These are phyloP conservation scores for Saguinus imperator DNA, from an alignment of 2,113 vertebrate genomes.

Conservation along the genomic window DNA sequence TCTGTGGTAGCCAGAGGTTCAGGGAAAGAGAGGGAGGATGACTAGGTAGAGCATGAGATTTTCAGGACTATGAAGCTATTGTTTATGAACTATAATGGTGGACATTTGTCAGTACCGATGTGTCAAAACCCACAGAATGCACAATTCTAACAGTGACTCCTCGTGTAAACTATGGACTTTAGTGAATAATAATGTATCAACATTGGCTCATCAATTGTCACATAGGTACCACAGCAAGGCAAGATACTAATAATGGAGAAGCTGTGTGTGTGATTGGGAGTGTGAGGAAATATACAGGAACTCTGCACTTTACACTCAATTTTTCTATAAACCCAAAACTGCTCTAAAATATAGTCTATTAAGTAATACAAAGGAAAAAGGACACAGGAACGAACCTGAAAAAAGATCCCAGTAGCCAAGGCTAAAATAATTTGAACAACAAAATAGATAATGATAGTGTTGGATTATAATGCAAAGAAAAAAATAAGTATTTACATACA, in stretches of 20 bases:
- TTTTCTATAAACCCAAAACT: neutral
- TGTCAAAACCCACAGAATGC: neutral
- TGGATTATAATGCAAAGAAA: constrained; percentile 1
- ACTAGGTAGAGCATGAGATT: too few relatives aligned
- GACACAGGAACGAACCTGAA: neutral
- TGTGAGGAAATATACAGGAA: neutral
- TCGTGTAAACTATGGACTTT: too few relatives aligned
- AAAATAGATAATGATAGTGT: neutral
- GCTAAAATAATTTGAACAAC: neutral
- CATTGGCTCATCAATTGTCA: neutral
- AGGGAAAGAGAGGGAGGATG: neutral
- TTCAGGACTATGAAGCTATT: neutral
- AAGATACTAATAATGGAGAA: neutral
- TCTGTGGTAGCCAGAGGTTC: neutral
- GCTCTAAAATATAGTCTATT: neutral
- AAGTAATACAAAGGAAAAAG: neutral
- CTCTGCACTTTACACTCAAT: neutral
- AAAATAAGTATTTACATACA: neutral
- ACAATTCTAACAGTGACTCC: neutral
- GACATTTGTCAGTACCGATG: too few relatives aligned
- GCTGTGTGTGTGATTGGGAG: neutral
- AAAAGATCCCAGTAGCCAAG: neutral
- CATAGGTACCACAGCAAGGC: neutral
- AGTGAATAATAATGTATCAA: neutral
- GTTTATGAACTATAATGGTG: neutral